These are phyloP conservation scores for Erannis defoliaria DNA, from an alignment of 2,888 invertebrate genomes.

Conservation along the genomic window DNA sequence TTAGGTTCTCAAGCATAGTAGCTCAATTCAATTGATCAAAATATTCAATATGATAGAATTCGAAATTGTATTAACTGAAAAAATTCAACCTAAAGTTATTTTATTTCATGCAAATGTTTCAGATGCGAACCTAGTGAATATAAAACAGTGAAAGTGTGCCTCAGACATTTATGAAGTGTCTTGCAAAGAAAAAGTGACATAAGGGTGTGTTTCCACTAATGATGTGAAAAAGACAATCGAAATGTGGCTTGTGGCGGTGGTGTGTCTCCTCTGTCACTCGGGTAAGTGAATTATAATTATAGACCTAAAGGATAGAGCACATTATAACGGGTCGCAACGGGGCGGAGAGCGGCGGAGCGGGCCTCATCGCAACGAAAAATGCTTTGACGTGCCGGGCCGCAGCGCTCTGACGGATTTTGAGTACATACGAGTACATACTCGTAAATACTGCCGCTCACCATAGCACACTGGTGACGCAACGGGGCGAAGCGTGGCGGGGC, in stretches of 20 bases:
- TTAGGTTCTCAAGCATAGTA: background rate
- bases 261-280: slow-evolving; percentile 72
- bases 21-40: slow-evolving; percentile 8
- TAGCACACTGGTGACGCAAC: too few species aligned
- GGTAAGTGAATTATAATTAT: slow-evolving; percentile 60
- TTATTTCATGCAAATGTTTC: slow-evolving; percentile 5
- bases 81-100: background rate
- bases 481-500: too few species aligned
- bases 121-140: slow-evolving; percentile 17
- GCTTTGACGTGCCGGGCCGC: too few species aligned
- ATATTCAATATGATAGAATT: slow-evolving; percentile 3
- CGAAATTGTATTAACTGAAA: background rate
- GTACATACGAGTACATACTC: too few species aligned
- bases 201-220: slow-evolving; percentile 60
- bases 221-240: slow-evolving; percentile 76
- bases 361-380: too few species aligned
- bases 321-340: too few species aligned
- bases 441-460: too few species aligned
- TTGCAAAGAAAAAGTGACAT: slow-evolving; percentile 52
- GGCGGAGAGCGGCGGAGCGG: too few species aligned
- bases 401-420: too few species aligned
- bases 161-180: slow-evolving; percentile 18
- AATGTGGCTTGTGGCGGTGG: slow-evolving; percentile 75
- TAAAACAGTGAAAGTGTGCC: slow-evolving; percentile 26
- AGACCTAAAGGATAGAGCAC: too few species aligned